A percentile compares a stretch with the other conserved stretches of the same genome.
These are phyloP conservation scores for Rhea americana DNA, from an alignment of 2,113 vertebrate genomes.

Conservation along the genomic window DNA sequence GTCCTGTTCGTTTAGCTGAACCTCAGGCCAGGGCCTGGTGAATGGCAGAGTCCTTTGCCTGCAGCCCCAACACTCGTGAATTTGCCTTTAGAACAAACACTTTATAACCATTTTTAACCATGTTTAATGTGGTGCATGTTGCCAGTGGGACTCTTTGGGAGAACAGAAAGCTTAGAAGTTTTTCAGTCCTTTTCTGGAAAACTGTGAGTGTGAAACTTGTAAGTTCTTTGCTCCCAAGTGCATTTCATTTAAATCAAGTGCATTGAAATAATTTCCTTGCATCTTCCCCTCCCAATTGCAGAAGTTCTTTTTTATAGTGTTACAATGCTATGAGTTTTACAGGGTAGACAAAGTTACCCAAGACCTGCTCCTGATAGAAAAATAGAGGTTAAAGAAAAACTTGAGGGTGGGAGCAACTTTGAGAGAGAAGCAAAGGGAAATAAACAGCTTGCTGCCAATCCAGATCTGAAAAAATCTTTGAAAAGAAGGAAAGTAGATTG, in stretches of 20 bases:
- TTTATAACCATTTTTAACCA: neutral
- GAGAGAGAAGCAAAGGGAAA: neutral
- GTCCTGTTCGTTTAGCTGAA: neutral
- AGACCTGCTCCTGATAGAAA: neutral
- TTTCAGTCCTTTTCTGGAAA: neutral
- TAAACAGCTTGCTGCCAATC: neutral
- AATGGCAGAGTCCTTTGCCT: neutral
- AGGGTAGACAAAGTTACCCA: neutral
- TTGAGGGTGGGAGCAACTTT: neutral
- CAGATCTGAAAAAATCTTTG: conserved; percentile 13
- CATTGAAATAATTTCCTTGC: neutral
- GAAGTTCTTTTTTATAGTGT: neutral
- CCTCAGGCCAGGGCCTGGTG: neutral
- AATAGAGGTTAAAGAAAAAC: neutral
- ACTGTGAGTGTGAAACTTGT: neutral
- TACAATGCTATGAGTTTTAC: neutral
- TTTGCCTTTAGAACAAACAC: neutral
- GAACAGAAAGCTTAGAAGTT: neutral
- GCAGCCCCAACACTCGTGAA: neutral
- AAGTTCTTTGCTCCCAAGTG: neutral
- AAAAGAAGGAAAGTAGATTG: neutral
- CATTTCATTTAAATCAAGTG: neutral
- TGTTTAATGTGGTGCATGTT: neutral
- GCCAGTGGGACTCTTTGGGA: neutral
- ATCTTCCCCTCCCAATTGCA: neutral